These are phyloP conservation scores for Pelmatolapia mariae DNA, from an alignment of 2,113 vertebrate species.

Conservation along the genomic window DNA sequence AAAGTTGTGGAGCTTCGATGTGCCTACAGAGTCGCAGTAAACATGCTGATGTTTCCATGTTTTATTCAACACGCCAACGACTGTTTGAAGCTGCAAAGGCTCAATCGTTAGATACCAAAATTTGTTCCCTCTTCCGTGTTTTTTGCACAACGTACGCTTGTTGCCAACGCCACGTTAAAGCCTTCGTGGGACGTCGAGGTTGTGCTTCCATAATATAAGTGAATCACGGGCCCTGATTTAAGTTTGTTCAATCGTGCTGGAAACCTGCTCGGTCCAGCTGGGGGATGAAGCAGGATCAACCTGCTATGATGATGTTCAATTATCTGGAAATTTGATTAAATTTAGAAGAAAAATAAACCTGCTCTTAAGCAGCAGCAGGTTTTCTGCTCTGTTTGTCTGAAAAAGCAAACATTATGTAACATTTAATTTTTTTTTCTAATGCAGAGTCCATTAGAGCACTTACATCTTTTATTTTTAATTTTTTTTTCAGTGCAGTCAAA, in stretches of 20 bases:
- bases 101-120: background rate
- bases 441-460: background rate
- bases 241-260: background rate
- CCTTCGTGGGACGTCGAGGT: background rate
- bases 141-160: background rate
- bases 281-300: background rate
- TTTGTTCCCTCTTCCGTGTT: background rate
- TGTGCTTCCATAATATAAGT: background rate
- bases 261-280: background rate
- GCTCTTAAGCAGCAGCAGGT: background rate
- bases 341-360: background rate
- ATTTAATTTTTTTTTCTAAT: background rate
- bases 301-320: background rate
- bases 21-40: background rate
- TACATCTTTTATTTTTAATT: background rate
- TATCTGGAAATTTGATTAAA: background rate
- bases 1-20: background rate
- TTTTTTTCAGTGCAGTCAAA: background rate
- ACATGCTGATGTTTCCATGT: background rate
- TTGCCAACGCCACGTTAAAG: background rate
- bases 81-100: background rate
- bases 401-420: background rate
- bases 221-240: background rate
- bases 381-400: background rate
- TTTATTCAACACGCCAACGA: background rate